Conservation (phyloP, 35 echinoderm and acorn worm species). For the Lytechinus variegatus region DNA sequence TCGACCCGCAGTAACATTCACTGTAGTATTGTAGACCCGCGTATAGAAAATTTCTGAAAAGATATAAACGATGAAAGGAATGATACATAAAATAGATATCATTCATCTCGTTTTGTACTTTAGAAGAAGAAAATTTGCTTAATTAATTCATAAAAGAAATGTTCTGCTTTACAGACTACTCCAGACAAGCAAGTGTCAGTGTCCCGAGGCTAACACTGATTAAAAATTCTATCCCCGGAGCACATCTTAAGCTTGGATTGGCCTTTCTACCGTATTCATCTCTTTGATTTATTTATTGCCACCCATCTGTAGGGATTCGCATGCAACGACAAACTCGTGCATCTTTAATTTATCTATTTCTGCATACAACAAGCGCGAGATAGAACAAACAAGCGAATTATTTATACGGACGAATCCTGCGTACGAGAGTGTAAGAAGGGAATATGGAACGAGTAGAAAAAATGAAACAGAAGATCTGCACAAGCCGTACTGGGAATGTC, state of each 20-base stretch:
- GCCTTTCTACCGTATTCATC: not conserved
- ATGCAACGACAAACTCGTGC: not conserved
- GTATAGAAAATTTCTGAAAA: slow-evolving; percentile 46
- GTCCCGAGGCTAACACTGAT: not conserved
- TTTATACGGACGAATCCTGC: not conserved
- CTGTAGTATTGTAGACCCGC: slow-evolving; percentile 61
- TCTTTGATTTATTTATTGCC: not conserved
- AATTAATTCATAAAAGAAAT: too few species aligned
- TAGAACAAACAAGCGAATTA: not conserved
- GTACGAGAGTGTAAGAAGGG: not conserved
- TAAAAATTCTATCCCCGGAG: not conserved
- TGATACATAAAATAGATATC: too few species aligned
- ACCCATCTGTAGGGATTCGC: not conserved
- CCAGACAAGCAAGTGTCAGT: not conserved
- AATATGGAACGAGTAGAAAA: not conserved
- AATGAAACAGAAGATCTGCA: not conserved
- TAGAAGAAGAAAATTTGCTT: too few species aligned
- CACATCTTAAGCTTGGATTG: not conserved
- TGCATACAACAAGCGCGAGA: not conserved
- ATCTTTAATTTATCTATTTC: slow-evolving; percentile 15
- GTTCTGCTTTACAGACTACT: not conserved
- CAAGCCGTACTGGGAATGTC: too few species aligned
- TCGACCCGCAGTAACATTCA: slow-evolving; percentile 62
- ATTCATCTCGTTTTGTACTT: too few species aligned
- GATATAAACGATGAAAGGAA: not conserved